Percentiles rank a stretch among this genome's conserved stretches.
Conservation (phyloP, 2,113 vertebrate species). For the Tachycineta bicolor region DNA sequence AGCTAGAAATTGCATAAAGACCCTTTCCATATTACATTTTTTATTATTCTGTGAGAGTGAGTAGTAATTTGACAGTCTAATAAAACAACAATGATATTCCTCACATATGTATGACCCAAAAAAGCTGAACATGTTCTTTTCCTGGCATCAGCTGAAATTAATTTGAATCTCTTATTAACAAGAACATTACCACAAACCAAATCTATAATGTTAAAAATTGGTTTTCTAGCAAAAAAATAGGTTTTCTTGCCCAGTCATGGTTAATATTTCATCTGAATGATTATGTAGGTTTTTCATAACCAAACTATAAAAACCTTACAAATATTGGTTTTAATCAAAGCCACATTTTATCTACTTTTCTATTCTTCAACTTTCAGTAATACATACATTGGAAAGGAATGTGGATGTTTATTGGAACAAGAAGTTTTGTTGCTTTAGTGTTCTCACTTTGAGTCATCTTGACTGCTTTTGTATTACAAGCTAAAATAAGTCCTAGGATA, state of each 20-base stretch:
- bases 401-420: slow-evolving; percentile 47
- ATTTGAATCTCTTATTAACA: slow-evolving; percentile 65
- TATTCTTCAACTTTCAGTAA: slow-evolving; percentile 21
- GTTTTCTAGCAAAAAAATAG: slow-evolving; percentile 29
- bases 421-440: not conserved
- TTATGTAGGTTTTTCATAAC: slow-evolving; percentile 29
- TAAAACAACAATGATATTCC: slow-evolving; percentile 61
- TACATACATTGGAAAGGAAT: not conserved
- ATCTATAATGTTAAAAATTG: slow-evolving; percentile 32
- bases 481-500: not conserved
- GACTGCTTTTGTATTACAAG: not conserved
- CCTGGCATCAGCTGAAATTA: slow-evolving; percentile 49
- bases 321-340: slow-evolving; percentile 30
- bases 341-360: slow-evolving; percentile 38
- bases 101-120: slow-evolving; percentile 18
- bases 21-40: slow-evolving; percentile 50
- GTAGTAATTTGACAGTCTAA: slow-evolving; percentile 72
- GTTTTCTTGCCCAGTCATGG: not conserved
- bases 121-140: slow-evolving; percentile 31
- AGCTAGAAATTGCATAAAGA: slow-evolving; percentile 56
- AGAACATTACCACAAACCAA: slow-evolving; percentile 24
- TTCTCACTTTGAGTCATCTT: not conserved
- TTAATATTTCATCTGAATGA: not conserved
- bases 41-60: slow-evolving; percentile 65
- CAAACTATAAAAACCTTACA: not conserved